phyloP scores from a whole-genome alignment of 2,888 invertebrate genomes.

The Apeira syringaria region DNA sequence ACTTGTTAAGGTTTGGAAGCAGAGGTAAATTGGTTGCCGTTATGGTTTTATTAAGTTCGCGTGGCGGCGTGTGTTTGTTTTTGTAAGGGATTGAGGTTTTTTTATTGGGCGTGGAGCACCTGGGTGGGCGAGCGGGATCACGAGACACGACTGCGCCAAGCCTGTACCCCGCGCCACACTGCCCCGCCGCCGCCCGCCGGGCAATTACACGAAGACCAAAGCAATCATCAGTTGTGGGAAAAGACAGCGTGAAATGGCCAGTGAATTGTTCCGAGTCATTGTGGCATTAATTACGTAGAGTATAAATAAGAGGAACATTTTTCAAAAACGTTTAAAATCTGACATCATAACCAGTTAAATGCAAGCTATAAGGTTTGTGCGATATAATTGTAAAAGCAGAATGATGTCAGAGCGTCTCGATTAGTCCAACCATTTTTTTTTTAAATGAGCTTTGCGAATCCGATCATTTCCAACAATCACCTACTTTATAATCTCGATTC shows the following conservation, averaged over 20 bases:
- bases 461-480: too few species aligned
- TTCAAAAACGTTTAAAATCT: constrained; percentile 13
- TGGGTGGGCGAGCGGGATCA: constrained; percentile 68
- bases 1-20: constrained; percentile 80
- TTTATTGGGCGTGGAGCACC: constrained; percentile 52
- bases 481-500: too few species aligned
- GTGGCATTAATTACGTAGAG: constrained; percentile 38
- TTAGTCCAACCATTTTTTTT: too few species aligned
- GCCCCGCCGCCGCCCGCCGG: constrained; percentile 34
- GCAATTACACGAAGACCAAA: constrained; percentile 65
- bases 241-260: constrained; percentile 63
- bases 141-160: constrained; percentile 75
- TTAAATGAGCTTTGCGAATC: too few species aligned
- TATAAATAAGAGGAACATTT: constrained; percentile 15
- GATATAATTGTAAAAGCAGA: too few species aligned
- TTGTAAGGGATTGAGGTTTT: constrained; percentile 67
- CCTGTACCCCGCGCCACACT: not conserved
- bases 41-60: constrained; percentile 79
- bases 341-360: constrained; percentile 8
- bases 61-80: constrained; percentile 78
- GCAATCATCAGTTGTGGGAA: constrained; percentile 59
- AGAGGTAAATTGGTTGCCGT: constrained; percentile 73
- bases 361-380: too few species aligned
- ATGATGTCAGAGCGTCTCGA: too few species aligned
- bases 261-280: constrained; percentile 58